Conservation (phyloP, 2,113 vertebrate genomes). For the Desmodus rotundus region DNA sequence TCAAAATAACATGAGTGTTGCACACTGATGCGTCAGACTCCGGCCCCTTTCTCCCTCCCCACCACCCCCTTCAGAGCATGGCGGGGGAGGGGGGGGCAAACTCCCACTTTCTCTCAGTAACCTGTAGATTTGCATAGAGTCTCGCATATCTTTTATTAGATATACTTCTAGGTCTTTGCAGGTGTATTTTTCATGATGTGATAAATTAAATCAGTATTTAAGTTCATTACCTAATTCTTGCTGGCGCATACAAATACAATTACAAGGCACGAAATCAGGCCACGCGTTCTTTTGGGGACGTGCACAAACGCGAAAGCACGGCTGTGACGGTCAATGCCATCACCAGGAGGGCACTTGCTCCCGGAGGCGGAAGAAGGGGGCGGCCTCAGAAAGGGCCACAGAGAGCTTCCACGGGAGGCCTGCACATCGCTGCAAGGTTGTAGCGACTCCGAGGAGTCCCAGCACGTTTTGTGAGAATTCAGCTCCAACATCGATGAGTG, state of each 20-base stretch:
- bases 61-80: background rate
- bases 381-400: background rate
- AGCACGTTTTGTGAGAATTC: background rate
- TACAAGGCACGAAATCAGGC: background rate
- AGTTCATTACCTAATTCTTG: background rate
- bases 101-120: background rate
- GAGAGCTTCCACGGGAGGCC: too few relatives aligned
- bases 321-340: background rate
- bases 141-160: background rate
- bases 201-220: background rate
- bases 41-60: background rate
- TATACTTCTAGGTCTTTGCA: background rate
- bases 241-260: background rate
- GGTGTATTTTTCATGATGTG: background rate
- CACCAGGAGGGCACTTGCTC: background rate
- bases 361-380: background rate
- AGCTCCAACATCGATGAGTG: too few relatives aligned
- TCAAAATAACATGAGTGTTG: background rate
- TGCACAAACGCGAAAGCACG: background rate
- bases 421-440: too few relatives aligned
- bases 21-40: background rate
- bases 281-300: background rate
- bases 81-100: background rate
- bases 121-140: background rate
- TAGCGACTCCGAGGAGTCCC: too few relatives aligned